Conservation (phyloP, 2,113 vertebrate genomes). For the Aegypius monachus region DNA sequence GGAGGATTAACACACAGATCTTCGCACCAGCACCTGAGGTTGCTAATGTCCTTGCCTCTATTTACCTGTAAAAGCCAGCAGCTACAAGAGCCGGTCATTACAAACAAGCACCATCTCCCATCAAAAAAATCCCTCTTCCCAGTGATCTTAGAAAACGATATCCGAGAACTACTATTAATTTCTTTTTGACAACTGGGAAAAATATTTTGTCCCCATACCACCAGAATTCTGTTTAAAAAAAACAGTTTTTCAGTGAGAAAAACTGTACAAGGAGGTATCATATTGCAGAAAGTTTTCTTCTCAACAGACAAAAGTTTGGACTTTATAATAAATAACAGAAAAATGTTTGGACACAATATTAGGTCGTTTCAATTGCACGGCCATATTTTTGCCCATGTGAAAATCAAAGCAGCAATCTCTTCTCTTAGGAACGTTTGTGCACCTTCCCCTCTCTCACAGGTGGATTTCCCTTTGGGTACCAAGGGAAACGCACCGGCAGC, state of each 20-base stretch:
- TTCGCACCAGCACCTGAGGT: background rate
- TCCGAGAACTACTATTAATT: background rate
- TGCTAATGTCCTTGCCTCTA: background rate
- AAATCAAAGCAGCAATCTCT: background rate
- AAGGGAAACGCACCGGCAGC: background rate
- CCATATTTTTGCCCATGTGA: background rate
- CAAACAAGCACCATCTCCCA: background rate
- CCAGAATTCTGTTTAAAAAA: background rate
- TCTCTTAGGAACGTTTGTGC: background rate
- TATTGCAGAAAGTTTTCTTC: background rate
- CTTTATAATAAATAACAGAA: fast-evolving
- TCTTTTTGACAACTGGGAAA: background rate
- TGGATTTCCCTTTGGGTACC: background rate
- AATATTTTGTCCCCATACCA: background rate
- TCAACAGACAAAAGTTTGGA: background rate
- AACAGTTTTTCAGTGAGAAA: background rate
- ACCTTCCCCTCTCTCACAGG: background rate
- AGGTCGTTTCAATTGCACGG: no score
- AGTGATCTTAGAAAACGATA: background rate
- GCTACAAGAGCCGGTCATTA: background rate
- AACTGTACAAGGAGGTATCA: background rate
- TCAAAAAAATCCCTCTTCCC: background rate
- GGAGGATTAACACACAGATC: background rate
- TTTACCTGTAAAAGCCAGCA: background rate
- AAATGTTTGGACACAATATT: background rate